Base-by-base conservation (phyloP, 2,797 vertebrate genomes). In the Fratercula arctica region DNA sequence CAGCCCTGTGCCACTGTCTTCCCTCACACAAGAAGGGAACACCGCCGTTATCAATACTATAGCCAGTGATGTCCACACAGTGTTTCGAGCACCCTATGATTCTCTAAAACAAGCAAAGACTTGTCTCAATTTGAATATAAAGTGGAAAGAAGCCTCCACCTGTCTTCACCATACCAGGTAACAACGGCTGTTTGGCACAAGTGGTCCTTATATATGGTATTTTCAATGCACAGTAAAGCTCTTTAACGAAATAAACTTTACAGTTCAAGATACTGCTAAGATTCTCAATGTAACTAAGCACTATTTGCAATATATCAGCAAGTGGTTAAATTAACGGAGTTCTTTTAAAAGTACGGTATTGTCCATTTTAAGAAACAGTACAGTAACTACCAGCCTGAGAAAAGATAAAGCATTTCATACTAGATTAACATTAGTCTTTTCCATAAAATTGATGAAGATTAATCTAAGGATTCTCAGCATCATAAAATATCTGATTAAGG, bases 191-290 rank as follows among this genome's bases (percentile, higher is more conserved):
- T 37, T 74, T 37, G 57, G 21, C 15, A 21, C 6, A n/a, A 39
- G 13, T 20, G 3, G 33, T 41, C 48, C 31, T 45, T 63, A 70
- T 1, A 17, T 1, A 1, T 3, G 1, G 3, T 33, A 48, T 59
- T 93, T 79, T 3, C 57, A 5, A 81, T 21, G 29, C 46, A 64
- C 12, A 61, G 16, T 29, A 72, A 73, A 77, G 9, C 25, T 75
- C 46, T 69, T 63, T 12, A 90, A 80, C 15, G 41, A 60, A 86
- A 45, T 19, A 45, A 45, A 51, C 61, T 20, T 51, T 41, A 77
- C 48, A 54, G 24, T 54, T 76, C 67, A 53, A 66, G 41, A 53
- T 26, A 72, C 10, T 61, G 33, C 37, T 35, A 29, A 60, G 9
- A 5, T 85, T 46, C 85, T 69, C 45, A 48, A 1, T 8, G 4